Base-by-base conservation (phyloP, 2,797 vertebrate species). In the Cacajao melanocephalus region DNA sequence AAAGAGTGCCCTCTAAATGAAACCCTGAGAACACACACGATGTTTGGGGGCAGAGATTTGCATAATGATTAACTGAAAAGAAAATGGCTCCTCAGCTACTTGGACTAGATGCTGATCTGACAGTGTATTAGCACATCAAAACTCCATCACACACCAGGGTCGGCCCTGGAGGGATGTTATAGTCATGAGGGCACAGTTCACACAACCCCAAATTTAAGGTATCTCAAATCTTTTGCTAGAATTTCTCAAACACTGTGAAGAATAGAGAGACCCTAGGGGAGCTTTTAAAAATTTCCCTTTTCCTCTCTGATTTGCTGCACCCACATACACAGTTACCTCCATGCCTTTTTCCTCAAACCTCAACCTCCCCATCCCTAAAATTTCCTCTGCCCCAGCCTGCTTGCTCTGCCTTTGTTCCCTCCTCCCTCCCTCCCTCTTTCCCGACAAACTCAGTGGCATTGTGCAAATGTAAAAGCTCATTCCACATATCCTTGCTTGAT, bases 1-100 rank as follows among this genome's bases (percentile, higher is more conserved):
- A 48, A 39, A 61, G 50, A 55, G 10, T 3, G 13, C 20, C 28
- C 50, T 84, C 93, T 39, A 64, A 73, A 58, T 80, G 44, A 41
- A 78, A 72, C 33, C 39, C 85, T 87, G 58, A 28, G 1, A 78
- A 8, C 28, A 75, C 10, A 61, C 36, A 33, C 10, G 10, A 12
- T 30, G 48, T 39, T 22, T 36, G 36, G 73, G 88, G 57, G 39
- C 20, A 81, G 36, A 93, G 76, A 94, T 72, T 24, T 95, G 39
- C 52, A 80, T 76, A 85, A 96, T 48, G 41, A 97, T 70, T 91
- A 93, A 89, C 70, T 50, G 36, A 67, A 86, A 61, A 92, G 73
- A 57, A 94, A 86, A 75, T 72, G 70, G 88, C 33, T 92, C 46
- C 70, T 94, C 52, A 79, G 39, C 89, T 52, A 22, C 48, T 22